These are phyloP conservation scores for Pyrgus malvae DNA, from an alignment of 2,888 invertebrate species.

Conservation along the genomic window DNA sequence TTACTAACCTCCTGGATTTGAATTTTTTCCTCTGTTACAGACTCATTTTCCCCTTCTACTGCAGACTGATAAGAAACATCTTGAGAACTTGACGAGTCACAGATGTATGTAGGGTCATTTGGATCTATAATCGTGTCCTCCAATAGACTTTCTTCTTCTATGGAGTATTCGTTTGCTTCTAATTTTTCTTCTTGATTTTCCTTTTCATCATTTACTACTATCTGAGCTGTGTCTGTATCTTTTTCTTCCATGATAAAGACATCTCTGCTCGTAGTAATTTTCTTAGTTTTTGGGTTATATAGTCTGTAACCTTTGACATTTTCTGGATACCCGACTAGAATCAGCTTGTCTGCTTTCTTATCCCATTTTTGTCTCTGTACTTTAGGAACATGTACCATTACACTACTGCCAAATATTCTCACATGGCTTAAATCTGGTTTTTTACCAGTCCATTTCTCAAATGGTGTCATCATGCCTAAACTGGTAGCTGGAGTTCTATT, in stretches of 20 bases:
- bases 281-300: background rate
- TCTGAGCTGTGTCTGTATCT: background rate
- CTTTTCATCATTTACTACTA: too few relatives aligned
- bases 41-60: too few relatives aligned
- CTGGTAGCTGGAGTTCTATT: background rate
- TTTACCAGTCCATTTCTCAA: background rate
- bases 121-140: too few relatives aligned
- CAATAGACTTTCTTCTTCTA: background rate
- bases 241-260: background rate
- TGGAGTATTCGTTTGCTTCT: background rate
- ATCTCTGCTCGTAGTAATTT: background rate
- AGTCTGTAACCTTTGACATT: background rate
- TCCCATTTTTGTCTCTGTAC: background rate
- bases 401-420: background rate
- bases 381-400: background rate
- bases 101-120: too few relatives aligned
- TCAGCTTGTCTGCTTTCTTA: background rate
- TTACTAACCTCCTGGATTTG: background rate
- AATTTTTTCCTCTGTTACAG: too few relatives aligned
- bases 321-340: background rate
- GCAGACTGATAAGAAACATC: too few relatives aligned
- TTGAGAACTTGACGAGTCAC: too few relatives aligned
- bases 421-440: background rate
- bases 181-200: conserved; percentile 1
- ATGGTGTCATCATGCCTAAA: background rate